These are phyloP conservation scores for Varanus salvator DNA, from an alignment of 2,113 vertebrate species.

Conservation along the genomic window DNA sequence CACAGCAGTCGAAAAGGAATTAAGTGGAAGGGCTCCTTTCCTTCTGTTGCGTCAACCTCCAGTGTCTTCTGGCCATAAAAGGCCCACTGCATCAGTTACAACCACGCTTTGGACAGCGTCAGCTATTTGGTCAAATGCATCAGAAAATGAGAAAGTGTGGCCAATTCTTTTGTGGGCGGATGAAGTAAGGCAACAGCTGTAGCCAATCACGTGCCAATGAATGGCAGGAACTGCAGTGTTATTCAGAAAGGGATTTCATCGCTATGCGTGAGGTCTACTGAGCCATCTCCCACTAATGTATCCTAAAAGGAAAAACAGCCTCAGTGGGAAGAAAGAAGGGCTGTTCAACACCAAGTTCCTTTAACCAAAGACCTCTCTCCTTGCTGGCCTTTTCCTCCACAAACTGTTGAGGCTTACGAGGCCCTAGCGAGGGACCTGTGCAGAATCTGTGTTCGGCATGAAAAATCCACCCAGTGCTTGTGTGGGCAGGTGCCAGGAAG, in stretches of 20 bases:
- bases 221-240: not conserved
- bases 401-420: not conserved
- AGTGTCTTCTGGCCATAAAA: rapidly evolving
- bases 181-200: not conserved
- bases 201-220: not conserved
- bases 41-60: not conserved
- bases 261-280: not conserved
- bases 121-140: not conserved
- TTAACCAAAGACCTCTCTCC: not conserved
- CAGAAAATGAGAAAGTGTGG: not conserved
- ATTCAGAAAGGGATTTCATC: not conserved
- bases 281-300: not conserved
- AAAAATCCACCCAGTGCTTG: too few species aligned
- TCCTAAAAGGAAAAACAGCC: not conserved
- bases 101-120: not conserved
- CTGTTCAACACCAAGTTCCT: not conserved
- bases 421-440: not conserved
- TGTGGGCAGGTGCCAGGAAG: too few species aligned
- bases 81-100: rapidly evolving
- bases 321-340: not conserved
- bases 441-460: too few species aligned
- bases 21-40: not conserved
- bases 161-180: not conserved
- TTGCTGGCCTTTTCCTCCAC: not conserved
- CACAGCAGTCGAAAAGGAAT: constrained; percentile 2